These are phyloP conservation scores for Gasteruption jaculator DNA, from an alignment of 2,888 invertebrate species.

Conservation along the genomic window DNA sequence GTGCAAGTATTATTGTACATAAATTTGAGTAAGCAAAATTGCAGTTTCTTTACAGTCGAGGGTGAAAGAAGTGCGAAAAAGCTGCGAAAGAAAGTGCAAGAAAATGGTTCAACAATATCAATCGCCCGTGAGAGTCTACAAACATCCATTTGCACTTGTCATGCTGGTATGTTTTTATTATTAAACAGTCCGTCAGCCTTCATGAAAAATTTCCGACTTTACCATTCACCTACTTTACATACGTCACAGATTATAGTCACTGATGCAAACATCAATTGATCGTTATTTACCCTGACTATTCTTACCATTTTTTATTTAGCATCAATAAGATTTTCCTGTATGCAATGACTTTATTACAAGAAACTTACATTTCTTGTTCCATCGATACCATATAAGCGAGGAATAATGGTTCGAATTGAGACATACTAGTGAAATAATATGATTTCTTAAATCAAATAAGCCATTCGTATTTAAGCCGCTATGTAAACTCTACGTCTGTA, in stretches of 20 bases:
- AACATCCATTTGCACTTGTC: conserved; percentile 90
- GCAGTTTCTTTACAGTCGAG: too few species aligned
- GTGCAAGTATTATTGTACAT: too few species aligned
- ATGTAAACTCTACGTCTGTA: too few species aligned
- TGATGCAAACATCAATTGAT: conserved; percentile 1
- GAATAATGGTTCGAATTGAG: too few species aligned
- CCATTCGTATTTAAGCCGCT: too few species aligned
- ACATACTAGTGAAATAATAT: too few species aligned
- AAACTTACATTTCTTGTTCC: conserved; percentile 5
- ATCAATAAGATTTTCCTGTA: background rate
- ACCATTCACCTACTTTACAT: conserved; percentile 21
- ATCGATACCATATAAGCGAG: too few species aligned
- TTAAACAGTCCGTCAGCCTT: conserved; percentile 13
- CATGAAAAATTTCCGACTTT: conserved; percentile 22
- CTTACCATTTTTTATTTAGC: conserved; percentile 11
- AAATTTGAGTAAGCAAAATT: too few species aligned
- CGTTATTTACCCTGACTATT: conserved; percentile 8
- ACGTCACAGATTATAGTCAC: too few species aligned
- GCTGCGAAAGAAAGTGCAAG: conserved; percentile 10
- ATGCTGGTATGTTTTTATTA: conserved; percentile 80
- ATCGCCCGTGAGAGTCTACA: conserved; percentile 91
- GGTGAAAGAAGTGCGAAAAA: too few species aligned
- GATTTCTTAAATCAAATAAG: too few species aligned
- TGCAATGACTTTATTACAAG: background rate
- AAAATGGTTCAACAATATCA: conserved; percentile 95